These are phyloP conservation scores for Emys orbicularis DNA, from an alignment of 2,797 vertebrate genomes.

Conservation along the genomic window DNA sequence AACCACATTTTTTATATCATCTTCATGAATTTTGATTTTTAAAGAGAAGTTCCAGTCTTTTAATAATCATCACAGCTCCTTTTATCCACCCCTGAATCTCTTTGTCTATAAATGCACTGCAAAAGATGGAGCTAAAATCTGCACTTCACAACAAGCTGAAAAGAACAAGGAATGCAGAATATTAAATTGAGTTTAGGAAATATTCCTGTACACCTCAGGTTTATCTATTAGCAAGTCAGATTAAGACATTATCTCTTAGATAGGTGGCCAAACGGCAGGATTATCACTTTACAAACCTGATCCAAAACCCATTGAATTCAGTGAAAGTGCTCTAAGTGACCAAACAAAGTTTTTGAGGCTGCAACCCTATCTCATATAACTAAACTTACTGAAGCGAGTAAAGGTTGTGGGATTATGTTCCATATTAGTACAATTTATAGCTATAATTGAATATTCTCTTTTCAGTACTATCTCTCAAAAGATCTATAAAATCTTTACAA, in stretches of 20 bases:
- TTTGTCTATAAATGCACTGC: not conserved
- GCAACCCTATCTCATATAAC: not conserved
- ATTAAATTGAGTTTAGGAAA: not conserved
- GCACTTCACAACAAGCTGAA: not conserved
- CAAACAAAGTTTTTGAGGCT: not conserved
- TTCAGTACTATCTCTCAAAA: not conserved
- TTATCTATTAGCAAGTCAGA: not conserved
- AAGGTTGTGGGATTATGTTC: not conserved
- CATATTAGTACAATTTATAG: not conserved
- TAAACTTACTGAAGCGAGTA: not conserved
- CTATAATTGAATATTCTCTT: not conserved
- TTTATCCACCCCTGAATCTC: not conserved
- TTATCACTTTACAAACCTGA: not conserved
- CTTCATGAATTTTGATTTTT: not conserved
- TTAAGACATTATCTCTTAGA: not conserved
- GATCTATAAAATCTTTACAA: not conserved
- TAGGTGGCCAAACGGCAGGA: not conserved
- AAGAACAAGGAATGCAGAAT: not conserved
- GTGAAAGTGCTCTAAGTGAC: not conserved
- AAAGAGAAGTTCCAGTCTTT: not conserved
- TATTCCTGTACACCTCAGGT: not conserved
- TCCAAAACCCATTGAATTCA: not conserved
- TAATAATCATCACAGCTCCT: not conserved
- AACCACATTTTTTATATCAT: not conserved
- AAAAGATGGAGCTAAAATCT: not conserved